Base-by-base conservation (phyloP, 1,140 invertebrate genomes). In the Drosophila equinoxialis region DNA sequence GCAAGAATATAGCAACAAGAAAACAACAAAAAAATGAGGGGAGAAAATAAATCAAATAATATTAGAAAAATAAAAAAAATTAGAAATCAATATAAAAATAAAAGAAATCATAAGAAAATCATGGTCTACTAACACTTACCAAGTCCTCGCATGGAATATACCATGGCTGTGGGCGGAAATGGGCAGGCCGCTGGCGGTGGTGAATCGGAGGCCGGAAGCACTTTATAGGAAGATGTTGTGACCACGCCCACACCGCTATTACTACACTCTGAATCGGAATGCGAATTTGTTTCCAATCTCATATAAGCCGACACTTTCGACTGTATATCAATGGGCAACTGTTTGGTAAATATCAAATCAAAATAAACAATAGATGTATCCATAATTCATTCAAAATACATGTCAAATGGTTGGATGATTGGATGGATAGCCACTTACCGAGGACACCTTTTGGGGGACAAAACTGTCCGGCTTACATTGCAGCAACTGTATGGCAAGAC, bases 381-480 rank as follows among this genome's bases (percentile, higher is more conserved):
- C 30, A 63, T n/a, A 10, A 39, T 2, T 11, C 37, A 39, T 39
- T 39, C 3, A 1, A 13, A 39, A 39, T 39, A 3, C 7, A 37
- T 5, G 37, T 39, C 11, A 39, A 13, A 39, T 39, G 37, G 37
- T 11, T 39, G 37, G 37, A 13, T 13, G 37, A 6, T 11, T 39
- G 37, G 37, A 4, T 39, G 37, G 37, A 3, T 39, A 4, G 37
- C 37, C 35, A 80, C 96, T 96, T 95, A 98, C 98, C 90, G 96
- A 95, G 92, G 97, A 97, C 90, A 98, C 95, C 93, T 97, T 97
- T 86, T 98, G 98, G 58, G 97, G 95, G 65, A 98, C 95, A 95
- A 98, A 99, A 93, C 97, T 97, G 63, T 97, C 96, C 74, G 98
- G 98, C 92, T 98, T 98, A 92, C 97, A 98, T 90, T 99, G 98